These are phyloP conservation scores for Drosophila orosa DNA, from an alignment of 1,140 invertebrate genomes.

Conservation along the genomic window DNA sequence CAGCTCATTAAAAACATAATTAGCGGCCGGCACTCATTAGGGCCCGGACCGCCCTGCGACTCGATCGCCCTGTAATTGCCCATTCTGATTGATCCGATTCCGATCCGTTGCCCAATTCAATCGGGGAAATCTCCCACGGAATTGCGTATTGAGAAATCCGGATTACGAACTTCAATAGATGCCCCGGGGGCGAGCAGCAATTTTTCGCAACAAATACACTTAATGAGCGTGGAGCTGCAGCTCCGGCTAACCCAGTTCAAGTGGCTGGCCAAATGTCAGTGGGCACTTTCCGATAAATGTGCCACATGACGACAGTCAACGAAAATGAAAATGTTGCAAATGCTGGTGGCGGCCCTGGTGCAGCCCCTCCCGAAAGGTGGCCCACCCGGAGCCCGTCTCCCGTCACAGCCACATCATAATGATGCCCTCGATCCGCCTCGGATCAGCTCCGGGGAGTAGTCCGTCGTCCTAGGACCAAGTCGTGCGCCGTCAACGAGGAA, in stretches of 20 bases:
- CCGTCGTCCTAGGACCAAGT: constrained; percentile 60
- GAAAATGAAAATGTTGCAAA: constrained; percentile 69
- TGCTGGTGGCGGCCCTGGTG: constrained; percentile 12
- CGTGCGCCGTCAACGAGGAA: constrained; percentile 79
- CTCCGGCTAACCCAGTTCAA: constrained; percentile 73
- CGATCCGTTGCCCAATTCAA: constrained; percentile 49
- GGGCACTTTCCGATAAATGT: constrained; percentile 78
- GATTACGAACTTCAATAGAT: constrained; percentile 23
- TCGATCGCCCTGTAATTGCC: constrained; percentile 55
- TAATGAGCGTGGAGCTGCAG: constrained; percentile 62
- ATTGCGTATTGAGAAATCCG: constrained; percentile 76
- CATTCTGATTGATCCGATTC: constrained; percentile 30
- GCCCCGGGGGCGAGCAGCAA: constrained; percentile 21
- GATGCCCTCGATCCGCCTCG: constrained; percentile 74
- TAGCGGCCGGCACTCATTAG: constrained; percentile 54
- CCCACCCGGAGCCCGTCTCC: constrained; percentile 8
- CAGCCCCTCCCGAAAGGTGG: constrained; percentile 76
- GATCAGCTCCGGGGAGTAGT: constrained; percentile 38
- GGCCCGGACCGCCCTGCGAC: constrained; percentile 54
- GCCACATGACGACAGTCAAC: constrained; percentile 63
- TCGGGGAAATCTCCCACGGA: constrained; percentile 45
- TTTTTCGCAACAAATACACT: constrained; percentile 64
- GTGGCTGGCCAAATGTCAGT: constrained; percentile 77
- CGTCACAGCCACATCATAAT: constrained; percentile 78
- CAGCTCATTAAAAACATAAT: constrained; percentile 64